Conservation (phyloP, 2,113 vertebrate species). For the Ovis canadensis region DNA sequence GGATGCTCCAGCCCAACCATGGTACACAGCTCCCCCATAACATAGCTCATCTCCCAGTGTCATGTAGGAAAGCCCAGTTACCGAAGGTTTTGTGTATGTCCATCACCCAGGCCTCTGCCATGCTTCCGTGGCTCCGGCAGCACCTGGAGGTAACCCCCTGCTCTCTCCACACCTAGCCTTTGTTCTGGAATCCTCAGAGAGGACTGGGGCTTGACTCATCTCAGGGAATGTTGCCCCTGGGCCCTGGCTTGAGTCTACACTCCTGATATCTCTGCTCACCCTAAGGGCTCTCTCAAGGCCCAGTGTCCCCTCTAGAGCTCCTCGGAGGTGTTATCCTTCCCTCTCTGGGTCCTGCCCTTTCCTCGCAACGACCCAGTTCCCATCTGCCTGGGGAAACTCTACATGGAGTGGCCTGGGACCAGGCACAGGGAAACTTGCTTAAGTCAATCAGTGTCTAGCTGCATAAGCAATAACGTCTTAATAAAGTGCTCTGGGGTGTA, state of each 20-base stretch:
- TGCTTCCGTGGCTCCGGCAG: neutral
- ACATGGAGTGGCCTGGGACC: conserved; percentile 13
- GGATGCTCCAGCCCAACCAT: neutral
- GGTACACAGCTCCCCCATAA: neutral
- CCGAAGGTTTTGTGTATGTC: neutral
- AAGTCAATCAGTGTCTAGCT: conserved; percentile 50
- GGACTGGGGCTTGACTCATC: conserved; percentile 41
- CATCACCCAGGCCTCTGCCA: neutral
- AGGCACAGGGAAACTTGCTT: conserved; percentile 20
- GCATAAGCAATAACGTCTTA: conserved; percentile 66
- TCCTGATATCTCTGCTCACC: conserved; percentile 10
- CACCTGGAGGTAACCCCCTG: neutral
- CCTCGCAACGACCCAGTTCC: neutral
- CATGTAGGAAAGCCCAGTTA: neutral
- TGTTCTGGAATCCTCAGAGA: conserved; percentile 37
- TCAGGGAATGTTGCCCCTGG: conserved; percentile 64
- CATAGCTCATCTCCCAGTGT: neutral
- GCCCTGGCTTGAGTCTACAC: conserved; percentile 38
- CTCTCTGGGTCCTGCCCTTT: neutral
- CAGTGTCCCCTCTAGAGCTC: neutral
- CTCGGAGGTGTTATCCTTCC: neutral
- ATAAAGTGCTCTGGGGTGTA: conserved; percentile 58
- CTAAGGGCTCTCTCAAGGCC: neutral
- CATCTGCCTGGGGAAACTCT: neutral
- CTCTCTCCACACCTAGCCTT: neutral